Base-by-base conservation (phyloP, 2,888 invertebrate species). In the Dusona sp. region DNA sequence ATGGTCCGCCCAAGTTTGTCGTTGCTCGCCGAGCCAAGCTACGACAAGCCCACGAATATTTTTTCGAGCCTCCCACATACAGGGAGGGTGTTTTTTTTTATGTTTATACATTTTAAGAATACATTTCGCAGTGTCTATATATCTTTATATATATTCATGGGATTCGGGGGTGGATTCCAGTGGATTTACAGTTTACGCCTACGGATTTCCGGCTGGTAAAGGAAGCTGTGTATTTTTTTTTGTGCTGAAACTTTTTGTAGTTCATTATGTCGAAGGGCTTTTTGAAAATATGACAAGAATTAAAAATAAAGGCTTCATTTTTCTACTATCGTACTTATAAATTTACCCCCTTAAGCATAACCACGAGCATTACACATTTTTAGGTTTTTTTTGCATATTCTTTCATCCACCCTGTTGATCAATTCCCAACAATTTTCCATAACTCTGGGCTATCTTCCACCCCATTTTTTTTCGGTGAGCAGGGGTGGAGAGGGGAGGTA, bases 1-100 rank as follows among this genome's bases (percentile, higher is more conserved):
- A 90, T 90, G 89, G 84, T 73, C 67, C 45, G 61, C 74, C 67
- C 77, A 29, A 77, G 70, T 83, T 79, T 65, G 29, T 61, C 73
- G 79, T 65, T 57, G 54, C 72, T 79, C 68, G 65, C 33, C 68
- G 64, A 82, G 25, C 57, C 33, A 48, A 22, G 42, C 64, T 67
- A 72, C 33, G 64, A 68, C 68, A 38, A 51, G 67, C 22, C 57
- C 48, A 67, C 78, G 74, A 72, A 79, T 64, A 65, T 80, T 72
- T 82, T 61, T 29, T 45, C 77, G 38, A 68, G 25, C 65, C 67
- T 70, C 78, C 68, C 73, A 68, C 78, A 57, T 57, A 54, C 51
- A 64, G 65, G 3, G 38, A 73, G 73, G 67, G 57, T 70, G 67
- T 25, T 16, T 70, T 78, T 80, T 65, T 74, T 80, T 75, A 74